Conservation (phyloP, 2,888 invertebrate species). For the Lasioglossum villosulum region DNA sequence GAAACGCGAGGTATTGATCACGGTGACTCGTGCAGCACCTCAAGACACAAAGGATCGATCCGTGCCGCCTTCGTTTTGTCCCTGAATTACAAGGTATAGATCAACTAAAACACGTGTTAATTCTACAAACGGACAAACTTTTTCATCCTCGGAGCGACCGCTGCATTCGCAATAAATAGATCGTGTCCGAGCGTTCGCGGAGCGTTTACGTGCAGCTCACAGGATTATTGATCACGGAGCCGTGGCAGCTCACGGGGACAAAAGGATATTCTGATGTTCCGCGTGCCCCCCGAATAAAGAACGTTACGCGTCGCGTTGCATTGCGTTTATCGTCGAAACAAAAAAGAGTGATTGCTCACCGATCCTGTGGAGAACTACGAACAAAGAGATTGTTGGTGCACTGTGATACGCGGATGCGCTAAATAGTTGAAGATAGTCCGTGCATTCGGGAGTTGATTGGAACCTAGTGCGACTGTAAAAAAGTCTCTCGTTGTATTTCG, state of each 20-base stretch:
- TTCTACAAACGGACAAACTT: background rate
- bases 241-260: background rate
- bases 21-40: slow-evolving; percentile 25
- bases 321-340: background rate
- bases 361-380: background rate
- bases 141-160: background rate
- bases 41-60: slow-evolving; percentile 30
- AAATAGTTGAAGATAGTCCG: background rate
- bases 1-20: slow-evolving; percentile 39
- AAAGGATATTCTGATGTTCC: background rate
- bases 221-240: slow-evolving; percentile 17
- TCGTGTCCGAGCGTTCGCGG: slow-evolving; percentile 5
- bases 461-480: background rate
- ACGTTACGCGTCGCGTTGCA: background rate
- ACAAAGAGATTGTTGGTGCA: slow-evolving; percentile 9
- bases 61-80: slow-evolving; percentile 14
- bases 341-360: background rate
- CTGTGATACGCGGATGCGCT: slow-evolving; percentile 14
- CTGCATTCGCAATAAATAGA: slow-evolving; percentile 10
- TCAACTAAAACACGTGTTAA: slow-evolving; percentile 2
- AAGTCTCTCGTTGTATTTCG: background rate
- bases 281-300: background rate
- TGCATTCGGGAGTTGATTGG: background rate
- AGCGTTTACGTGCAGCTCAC: background rate
- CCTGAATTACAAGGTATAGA: slow-evolving; percentile 29